These are phyloP conservation scores for Nyctalus aviator DNA, from an alignment of 2,797 vertebrate genomes.

Conservation along the genomic window DNA sequence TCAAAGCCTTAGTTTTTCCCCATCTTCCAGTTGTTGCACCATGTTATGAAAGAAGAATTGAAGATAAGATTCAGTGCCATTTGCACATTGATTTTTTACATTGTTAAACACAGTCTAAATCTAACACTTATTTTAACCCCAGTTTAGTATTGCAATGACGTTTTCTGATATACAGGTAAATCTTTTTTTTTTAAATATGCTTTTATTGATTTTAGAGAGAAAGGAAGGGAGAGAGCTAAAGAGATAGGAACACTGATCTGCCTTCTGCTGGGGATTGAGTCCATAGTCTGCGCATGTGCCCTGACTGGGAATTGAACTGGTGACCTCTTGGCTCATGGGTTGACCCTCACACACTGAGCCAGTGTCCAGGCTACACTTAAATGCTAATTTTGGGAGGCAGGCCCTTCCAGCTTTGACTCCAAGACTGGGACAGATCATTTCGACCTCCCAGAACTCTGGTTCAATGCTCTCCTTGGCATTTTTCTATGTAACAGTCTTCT, in stretches of 20 bases:
- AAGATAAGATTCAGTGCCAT: slow-evolving; percentile 38
- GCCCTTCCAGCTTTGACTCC: slow-evolving; percentile 33
- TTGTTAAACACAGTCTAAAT: slow-evolving; percentile 35
- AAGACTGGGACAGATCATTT: slow-evolving; percentile 36
- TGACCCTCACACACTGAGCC: background rate
- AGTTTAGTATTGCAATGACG: slow-evolving; percentile 20
- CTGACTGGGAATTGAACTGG: background rate
- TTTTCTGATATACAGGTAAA: slow-evolving; percentile 9
- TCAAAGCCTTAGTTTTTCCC: background rate
- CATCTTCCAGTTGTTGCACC: background rate
- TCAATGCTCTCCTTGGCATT: background rate
- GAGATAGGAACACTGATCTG: background rate
- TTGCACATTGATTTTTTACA: slow-evolving; percentile 55
- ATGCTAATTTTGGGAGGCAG: slow-evolving; percentile 24
- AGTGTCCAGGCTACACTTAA: background rate
- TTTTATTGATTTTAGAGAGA: background rate
- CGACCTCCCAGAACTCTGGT: background rate
- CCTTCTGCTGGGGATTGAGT: background rate
- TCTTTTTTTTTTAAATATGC: background rate
- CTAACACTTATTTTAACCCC: slow-evolving; percentile 45
- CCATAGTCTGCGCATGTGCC: background rate
- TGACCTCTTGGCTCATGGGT: background rate
- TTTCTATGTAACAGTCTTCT: background rate
- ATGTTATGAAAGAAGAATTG: slow-evolving; percentile 47
- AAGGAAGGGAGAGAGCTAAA: background rate